Evolutionary conservation across 2,113 vertebrate species (phyloP).

Genomic region (Chlamydotis undulata): DNA sequence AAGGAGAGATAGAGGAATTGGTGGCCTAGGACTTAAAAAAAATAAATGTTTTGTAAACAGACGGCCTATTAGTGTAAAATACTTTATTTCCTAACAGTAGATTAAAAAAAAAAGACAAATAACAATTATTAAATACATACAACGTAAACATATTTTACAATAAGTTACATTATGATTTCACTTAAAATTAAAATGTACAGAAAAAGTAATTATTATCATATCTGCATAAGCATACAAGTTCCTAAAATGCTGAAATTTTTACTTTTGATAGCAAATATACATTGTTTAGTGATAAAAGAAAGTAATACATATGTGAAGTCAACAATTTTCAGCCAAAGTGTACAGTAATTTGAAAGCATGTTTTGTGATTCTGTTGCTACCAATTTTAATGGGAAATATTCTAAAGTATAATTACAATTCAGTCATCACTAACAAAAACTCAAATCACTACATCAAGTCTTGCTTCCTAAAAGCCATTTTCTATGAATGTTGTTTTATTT

Average conservation of each 20-base stretch:
- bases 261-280: neutral
- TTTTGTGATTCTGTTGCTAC: neutral
- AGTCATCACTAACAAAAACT: neutral
- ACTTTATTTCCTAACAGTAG: neutral
- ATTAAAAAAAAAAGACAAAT: neutral
- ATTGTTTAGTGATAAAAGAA: neutral
- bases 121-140: neutral
- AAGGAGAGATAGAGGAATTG: slow-evolving; percentile 80
- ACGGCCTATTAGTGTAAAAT: neutral
- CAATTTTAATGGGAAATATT: neutral
- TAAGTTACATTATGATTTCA: neutral
- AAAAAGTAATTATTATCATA: neutral
- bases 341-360: neutral
- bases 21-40: slow-evolving; percentile 81
- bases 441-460: neutral
- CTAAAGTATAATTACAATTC: neutral
- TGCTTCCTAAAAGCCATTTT: neutral
- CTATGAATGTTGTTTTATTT: neutral
- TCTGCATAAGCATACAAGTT: neutral
- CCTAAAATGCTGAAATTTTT: neutral
- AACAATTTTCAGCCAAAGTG: neutral
- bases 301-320: neutral
- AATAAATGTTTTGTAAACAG: neutral
- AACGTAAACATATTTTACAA: neutral
- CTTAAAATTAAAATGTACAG: neutral